Evolutionary conservation across 1,140 invertebrate genomes (phyloP).

Genomic region (Drosophila lowei): DNA sequence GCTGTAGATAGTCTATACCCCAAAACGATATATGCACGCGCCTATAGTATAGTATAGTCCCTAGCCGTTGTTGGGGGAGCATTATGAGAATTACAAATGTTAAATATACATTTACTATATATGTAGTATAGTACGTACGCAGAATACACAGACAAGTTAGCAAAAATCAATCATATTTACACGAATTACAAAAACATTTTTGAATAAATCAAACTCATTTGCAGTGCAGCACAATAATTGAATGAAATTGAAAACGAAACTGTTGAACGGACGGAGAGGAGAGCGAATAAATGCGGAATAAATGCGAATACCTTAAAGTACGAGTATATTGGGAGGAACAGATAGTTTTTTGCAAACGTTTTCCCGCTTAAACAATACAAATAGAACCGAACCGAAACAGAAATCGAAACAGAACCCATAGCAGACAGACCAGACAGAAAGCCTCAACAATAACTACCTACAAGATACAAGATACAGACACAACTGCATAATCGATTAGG

Average conservation of each 20-base stretch:
- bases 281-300: neutral
- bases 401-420: conserved; percentile 19
- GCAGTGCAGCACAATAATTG: conserved; percentile 80
- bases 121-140: conserved; percentile 17
- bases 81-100: conserved; percentile 28
- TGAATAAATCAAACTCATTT: conserved; percentile 74
- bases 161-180: conserved; percentile 58
- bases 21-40: conserved; percentile 11
- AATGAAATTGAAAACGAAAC: conserved; percentile 36
- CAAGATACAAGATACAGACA: neutral
- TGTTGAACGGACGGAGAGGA: too few species aligned
- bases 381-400: neutral
- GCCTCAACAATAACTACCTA: conserved; percentile 2
- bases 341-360: conserved; percentile 7
- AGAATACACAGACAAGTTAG: conserved; percentile 38
- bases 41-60: conserved; percentile 7
- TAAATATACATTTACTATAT: conserved; percentile 23
- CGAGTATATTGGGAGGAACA: conserved; percentile 3
- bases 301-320: conserved; percentile 3
- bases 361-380: conserved; percentile 20
- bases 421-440: conserved; percentile 15
- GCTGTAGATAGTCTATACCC: conserved; percentile 30
- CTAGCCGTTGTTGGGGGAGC: neutral
- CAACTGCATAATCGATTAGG: conserved; percentile 10
- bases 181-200: conserved; percentile 45